phyloP scores from a whole-genome alignment of 2,888 invertebrate genomes.

The Siphonodentalium dalli region DNA sequence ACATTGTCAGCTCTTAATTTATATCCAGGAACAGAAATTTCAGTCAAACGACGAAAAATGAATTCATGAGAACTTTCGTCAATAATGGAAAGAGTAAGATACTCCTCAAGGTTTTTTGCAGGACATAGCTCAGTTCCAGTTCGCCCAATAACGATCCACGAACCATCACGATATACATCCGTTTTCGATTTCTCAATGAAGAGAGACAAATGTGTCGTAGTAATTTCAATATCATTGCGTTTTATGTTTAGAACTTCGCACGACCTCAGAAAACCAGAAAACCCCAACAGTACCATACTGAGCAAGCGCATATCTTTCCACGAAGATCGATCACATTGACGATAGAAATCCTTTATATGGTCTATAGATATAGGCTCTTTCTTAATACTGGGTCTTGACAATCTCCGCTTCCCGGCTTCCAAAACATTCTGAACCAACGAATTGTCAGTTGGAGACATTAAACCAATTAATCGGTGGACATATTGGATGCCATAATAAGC shows the following conservation, averaged over 20 bases:
- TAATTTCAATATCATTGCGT: constrained; percentile 8
- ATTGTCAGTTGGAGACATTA: constrained; percentile 4
- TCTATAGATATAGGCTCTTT: constrained; percentile 11
- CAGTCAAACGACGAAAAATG: constrained; percentile 8
- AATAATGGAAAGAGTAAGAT: constrained; percentile 11
- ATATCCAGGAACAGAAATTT: neutral
- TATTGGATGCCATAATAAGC: constrained; percentile 14
- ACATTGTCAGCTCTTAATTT: constrained; percentile 1
- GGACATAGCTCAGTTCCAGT: constrained; percentile 15
- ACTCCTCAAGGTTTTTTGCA: constrained; percentile 13
- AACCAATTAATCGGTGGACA: constrained; percentile 2
- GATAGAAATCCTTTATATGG: constrained; percentile 3
- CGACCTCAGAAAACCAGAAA: constrained; percentile 17
- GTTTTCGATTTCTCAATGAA: constrained; percentile 14
- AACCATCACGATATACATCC: constrained; percentile 18
- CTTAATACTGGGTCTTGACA: neutral
- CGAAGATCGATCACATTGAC: constrained; percentile 10
- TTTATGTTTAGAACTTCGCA: constrained; percentile 11
- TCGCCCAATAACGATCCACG: constrained; percentile 16
- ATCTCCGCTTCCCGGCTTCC: constrained; percentile 3
- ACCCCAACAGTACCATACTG: too few species aligned
- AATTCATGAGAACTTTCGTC: neutral
- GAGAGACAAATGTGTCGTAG: constrained; percentile 6
- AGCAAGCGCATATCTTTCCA: constrained; percentile 13
- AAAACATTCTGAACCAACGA: constrained; percentile 3